Conservation (phyloP, 2,113 vertebrate species). For the Chaenocephalus aceratus region DNA sequence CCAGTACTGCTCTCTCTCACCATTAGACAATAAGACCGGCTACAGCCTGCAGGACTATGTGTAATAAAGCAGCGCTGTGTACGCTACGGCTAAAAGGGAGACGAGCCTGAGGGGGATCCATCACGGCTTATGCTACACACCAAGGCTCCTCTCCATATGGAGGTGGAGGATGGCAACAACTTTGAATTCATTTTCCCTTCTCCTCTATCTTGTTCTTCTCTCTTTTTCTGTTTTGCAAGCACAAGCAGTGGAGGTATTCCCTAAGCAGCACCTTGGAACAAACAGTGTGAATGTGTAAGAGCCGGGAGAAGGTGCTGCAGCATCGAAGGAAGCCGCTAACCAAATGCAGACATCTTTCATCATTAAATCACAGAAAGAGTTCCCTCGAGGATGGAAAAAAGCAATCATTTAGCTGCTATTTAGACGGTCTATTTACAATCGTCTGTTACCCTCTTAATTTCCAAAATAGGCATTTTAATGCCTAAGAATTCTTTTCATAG, state of each 20-base stretch:
- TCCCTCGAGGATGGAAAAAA: constrained; percentile 75
- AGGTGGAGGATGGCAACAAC: constrained; percentile 70
- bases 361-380: constrained; percentile 74
- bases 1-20: constrained; percentile 83
- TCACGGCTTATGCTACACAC: constrained; percentile 49
- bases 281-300: constrained; percentile 69
- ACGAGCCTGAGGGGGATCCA: constrained; percentile 60
- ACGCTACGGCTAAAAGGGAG: constrained; percentile 50
- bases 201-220: constrained; percentile 50
- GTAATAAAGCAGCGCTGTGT: constrained; percentile 77
- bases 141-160: constrained; percentile 51
- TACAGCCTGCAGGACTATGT: constrained; percentile 96
- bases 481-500: constrained; percentile 68
- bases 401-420: constrained; percentile 86
- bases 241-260: constrained; percentile 83
- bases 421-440: constrained; percentile 72
- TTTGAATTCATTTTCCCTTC: constrained; percentile 56
- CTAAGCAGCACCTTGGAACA: constrained; percentile 70
- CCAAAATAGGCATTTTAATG: constrained; percentile 76
- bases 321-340: constrained; percentile 67
- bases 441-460: constrained; percentile 68
- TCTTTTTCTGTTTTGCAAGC: constrained; percentile 80
- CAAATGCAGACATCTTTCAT: constrained; percentile 76
- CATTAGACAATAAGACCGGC: constrained; percentile 85
- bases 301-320: constrained; percentile 70